Evolutionary conservation across 2,888 invertebrate species (phyloP), one percentile per base, ranked within the genome.

Genomic region (Sepioteuthis lessoniana): DNA sequence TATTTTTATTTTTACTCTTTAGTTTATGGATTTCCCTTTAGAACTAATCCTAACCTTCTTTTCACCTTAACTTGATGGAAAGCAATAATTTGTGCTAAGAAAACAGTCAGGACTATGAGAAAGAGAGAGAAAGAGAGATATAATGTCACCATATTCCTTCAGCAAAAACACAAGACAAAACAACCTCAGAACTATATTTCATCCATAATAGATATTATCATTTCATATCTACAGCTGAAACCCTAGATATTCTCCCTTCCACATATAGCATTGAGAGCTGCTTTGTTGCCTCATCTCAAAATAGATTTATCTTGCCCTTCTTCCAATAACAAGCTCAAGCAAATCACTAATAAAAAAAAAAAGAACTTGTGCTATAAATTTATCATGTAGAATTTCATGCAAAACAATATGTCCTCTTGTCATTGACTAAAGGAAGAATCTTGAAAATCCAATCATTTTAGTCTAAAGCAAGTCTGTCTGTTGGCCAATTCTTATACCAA

Each of bases 321-420:
- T 76, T 76, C 35, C n/a, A 76, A n/a, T 76, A 76, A 76, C 76
- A n/a, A 76, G 76, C n/a, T 76, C 13, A 76, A 76, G 76, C n/a
- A 76, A 76, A 76, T 76, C n/a, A n/a, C n/a, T 76, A 16, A 76
- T n/a, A 76, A 76, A 76, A n/a, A 76, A 60, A 76, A 76, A 13
- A 76, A 76, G 76, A 76, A 8, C 31, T 76, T 76, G 76, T 76
- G n/a, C 76, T 76, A 76, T 25, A 76, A 76, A 76, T 76, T n/a
- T 76, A n/a, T 76, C 76, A 35, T 76, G 76, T n/a, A 76, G 76
- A 76, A 76, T 76, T 76, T 76, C 76, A 76, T 76, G n/a, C 76
- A n/a, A 76, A 76, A 76, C 76, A 76, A 76, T 76, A n/a, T 76
- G 76, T 76, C 76, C 76, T 76, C 76, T 76, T 76, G 76, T 76